Percentiles rank a stretch among this genome's conserved stretches.
These are phyloP conservation scores for Podiceps cristatus DNA, from an alignment of 2,113 vertebrate genomes.

Conservation along the genomic window DNA sequence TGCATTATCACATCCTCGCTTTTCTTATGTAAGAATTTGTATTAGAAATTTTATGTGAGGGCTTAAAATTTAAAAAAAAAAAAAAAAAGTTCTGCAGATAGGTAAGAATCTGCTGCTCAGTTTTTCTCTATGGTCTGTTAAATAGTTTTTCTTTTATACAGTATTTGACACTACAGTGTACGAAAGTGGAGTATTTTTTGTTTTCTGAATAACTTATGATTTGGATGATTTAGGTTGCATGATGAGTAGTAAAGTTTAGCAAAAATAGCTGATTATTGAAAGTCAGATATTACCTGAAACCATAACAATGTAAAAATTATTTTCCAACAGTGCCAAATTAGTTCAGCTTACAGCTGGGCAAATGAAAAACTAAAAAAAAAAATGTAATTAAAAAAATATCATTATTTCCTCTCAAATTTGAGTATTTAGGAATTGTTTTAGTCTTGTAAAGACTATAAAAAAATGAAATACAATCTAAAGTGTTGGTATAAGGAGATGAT, in stretches of 20 bases:
- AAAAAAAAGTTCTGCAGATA: neutral
- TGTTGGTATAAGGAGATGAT: neutral
- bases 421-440: neutral
- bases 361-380: neutral
- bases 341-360: neutral
- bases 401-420: neutral
- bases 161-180: neutral
- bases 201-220: neutral
- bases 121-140: neutral
- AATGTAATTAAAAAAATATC: neutral
- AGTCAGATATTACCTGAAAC: neutral
- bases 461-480: neutral
- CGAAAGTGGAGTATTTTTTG: neutral
- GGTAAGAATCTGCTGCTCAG: neutral
- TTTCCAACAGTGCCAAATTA: neutral
- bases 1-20: neutral
- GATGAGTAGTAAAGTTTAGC: neutral
- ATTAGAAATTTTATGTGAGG: neutral
- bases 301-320: neutral
- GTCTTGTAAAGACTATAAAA: neutral
- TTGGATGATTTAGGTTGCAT: neutral
- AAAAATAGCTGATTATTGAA: neutral
- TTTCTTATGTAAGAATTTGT: neutral
- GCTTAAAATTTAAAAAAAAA: neutral
- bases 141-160: neutral